These are phyloP conservation scores for Capreolus pygargus DNA, from an alignment of 2,113 vertebrate species.

Conservation along the genomic window DNA sequence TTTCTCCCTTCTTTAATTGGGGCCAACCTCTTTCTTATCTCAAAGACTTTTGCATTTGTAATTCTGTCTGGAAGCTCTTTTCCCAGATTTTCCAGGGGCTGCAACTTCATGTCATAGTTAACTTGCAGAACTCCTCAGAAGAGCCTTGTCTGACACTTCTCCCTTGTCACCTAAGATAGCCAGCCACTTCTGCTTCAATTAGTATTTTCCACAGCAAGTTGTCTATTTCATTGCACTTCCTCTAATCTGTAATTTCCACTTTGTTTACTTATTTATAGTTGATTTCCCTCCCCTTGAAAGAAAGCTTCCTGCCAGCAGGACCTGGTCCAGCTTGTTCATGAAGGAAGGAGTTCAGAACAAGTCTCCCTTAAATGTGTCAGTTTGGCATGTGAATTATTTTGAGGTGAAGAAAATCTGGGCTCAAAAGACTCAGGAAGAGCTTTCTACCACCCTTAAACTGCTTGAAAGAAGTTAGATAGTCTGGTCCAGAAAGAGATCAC, in stretches of 20 bases:
- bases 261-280: background rate
- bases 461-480: background rate
- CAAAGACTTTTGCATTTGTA: background rate
- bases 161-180: background rate
- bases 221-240: background rate
- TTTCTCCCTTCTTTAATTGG: background rate
- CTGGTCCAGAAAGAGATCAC: background rate
- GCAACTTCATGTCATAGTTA: background rate
- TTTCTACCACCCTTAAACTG: background rate
- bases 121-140: background rate
- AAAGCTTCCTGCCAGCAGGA: background rate
- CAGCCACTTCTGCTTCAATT: background rate
- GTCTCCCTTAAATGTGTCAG: background rate
- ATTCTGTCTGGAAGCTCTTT: background rate
- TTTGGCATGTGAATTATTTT: background rate
- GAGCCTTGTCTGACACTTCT: background rate
- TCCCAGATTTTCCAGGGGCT: background rate
- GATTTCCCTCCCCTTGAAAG: background rate
- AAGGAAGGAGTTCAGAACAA: background rate
- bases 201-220: background rate
- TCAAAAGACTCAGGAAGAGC: background rate
- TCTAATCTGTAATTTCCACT: background rate
- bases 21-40: background rate
- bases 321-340: background rate
- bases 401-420: background rate